A percentile compares a stretch with the other conserved stretches of the same genome.
These are phyloP conservation scores for Saguinus midas DNA, from an alignment of 2,113 vertebrate genomes.

Conservation along the genomic window DNA sequence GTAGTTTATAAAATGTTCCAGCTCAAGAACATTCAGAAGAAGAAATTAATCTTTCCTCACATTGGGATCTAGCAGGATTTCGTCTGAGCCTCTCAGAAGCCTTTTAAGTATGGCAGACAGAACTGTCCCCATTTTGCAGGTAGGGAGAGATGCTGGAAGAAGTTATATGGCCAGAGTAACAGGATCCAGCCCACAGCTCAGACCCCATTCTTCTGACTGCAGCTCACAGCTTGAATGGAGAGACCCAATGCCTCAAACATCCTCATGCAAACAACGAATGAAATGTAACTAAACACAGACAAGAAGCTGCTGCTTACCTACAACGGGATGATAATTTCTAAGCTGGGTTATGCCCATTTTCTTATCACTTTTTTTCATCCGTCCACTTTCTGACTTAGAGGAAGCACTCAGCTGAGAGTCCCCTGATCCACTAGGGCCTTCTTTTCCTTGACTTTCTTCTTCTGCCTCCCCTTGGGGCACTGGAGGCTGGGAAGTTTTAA, in stretches of 20 bases:
- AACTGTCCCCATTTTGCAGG: neutral
- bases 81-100: neutral
- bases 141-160: rapidly evolving
- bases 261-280: no score
- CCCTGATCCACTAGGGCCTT: slow-evolving; percentile 41
- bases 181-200: no score
- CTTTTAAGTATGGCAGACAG: neutral
- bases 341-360: slow-evolving; percentile 81
- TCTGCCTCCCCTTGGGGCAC: slow-evolving; percentile 73
- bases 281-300: rapidly evolving
- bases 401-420: neutral
- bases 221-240: neutral
- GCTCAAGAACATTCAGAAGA: neutral
- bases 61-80: neutral
- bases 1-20: neutral
- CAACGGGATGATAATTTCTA: slow-evolving; percentile 86
- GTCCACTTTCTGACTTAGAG: slow-evolving; percentile 47
- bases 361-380: slow-evolving; percentile 79
- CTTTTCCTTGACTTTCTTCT: slow-evolving; percentile 80
- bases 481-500: slow-evolving; percentile 81
- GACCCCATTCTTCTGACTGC: neutral
- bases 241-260: neutral
- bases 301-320: slow-evolving; percentile 80
- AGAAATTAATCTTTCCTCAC: neutral
- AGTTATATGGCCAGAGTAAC: neutral